Base-by-base conservation (phyloP, 2,113 vertebrate species). In the Sterrhoptilus dennistouni region DNA sequence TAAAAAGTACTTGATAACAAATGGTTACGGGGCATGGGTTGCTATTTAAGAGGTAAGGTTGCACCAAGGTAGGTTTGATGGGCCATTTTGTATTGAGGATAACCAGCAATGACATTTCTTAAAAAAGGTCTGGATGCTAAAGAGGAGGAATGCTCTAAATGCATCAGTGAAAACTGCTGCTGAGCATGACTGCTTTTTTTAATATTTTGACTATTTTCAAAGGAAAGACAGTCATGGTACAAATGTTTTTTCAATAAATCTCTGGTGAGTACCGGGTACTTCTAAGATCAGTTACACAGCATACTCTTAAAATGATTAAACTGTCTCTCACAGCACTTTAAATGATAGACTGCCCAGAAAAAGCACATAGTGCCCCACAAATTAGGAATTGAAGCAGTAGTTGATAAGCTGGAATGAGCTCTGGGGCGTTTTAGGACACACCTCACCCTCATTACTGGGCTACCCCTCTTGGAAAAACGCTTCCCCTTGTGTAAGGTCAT, bases 1-100 rank as follows among this genome's bases (percentile, higher is more conserved):
- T 89, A 96, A 95, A 96, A 76, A 38, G 63, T 92, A 96, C 76
- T 91, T 96, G 93, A 92, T 96, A 97, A 96, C 77, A 96, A 97
- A 97, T 91, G 95, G 91, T 95, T 97, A 95, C 82, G 92, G 96
- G 97, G 96, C 94, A 96, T 18, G n/a, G 91, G 79, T 71, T 98
- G 97, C 95, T 98, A 98, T 97, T 98, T 98, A 98, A 96, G 87
- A 97, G 78, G 70, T 93, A 97, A 97, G 87, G 95, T 88, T 98
- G 92, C 76, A 97, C 85, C 80, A 95, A 97, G 93, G 84, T 96
- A 97, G 94, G 80, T 97, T 95, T 95, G 95, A 97, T 96, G 92
- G 83, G 83, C 87, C 96, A 94, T 97, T 98, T 97, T 96, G 93
- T 94, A 96, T 80, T 97, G 94, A 98, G 83, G 66, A 97, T 97